Conservation (phyloP, 1,140 invertebrate species). For the Pogonognathellus flavescens region DNA sequence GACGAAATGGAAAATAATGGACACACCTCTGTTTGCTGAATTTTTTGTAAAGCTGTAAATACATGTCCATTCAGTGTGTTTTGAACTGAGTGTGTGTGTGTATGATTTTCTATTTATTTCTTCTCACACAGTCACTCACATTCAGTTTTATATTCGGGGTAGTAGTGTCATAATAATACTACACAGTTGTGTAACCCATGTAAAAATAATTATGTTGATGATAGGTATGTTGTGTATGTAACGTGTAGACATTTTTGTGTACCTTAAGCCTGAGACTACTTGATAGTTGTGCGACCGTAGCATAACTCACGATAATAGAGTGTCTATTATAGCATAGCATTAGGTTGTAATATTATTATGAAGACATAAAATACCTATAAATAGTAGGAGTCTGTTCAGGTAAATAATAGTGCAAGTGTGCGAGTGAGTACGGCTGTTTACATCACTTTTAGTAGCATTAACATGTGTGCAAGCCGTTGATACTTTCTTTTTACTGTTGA, state of each 20-base stretch:
- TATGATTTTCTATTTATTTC: too few relatives aligned
- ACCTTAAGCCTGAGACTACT: too few relatives aligned
- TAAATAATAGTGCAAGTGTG: slow-evolving; percentile 33
- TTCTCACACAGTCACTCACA: too few relatives aligned
- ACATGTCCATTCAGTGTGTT: not conserved
- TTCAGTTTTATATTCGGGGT: too few relatives aligned
- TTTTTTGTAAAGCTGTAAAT: slow-evolving; percentile 20
- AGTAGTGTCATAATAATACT: too few relatives aligned
- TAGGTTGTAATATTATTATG: not conserved
- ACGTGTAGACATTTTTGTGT: too few relatives aligned
- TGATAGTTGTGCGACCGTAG: too few relatives aligned
- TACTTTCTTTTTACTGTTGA: slow-evolving; percentile 24
- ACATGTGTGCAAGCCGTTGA: slow-evolving; percentile 22
- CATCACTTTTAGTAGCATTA: slow-evolving; percentile 20
- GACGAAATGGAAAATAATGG: slow-evolving; percentile 35
- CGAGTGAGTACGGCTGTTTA: not conserved
- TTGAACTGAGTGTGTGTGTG: too few relatives aligned
- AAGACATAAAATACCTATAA: slow-evolving; percentile 12
- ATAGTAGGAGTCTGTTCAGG: not conserved
- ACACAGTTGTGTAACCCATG: too few relatives aligned
- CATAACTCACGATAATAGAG: too few relatives aligned
- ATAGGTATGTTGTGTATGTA: too few relatives aligned
- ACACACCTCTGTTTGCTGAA: slow-evolving; percentile 43
- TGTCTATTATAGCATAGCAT: not conserved
- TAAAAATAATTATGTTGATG: too few relatives aligned